Conservation (phyloP, 2,797 vertebrate genomes). For the Aeoliscus strigatus region DNA sequence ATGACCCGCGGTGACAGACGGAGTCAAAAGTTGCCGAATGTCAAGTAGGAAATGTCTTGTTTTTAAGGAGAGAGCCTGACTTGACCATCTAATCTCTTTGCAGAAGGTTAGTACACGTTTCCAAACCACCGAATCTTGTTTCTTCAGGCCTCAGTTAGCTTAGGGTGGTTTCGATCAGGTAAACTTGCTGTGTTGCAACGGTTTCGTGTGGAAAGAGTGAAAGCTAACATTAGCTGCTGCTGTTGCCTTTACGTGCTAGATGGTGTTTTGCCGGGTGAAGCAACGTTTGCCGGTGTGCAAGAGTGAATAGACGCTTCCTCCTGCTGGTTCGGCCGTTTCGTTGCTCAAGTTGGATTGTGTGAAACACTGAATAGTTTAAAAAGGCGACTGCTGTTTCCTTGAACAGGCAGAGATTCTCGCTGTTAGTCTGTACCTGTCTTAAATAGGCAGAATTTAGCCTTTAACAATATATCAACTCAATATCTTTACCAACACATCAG, state of each 20-base stretch:
- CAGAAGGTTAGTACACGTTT: constrained; percentile 20
- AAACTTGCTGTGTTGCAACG: too few relatives aligned
- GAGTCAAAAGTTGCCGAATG: constrained; percentile 6
- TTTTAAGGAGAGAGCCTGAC: not conserved
- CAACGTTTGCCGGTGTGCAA: not conserved
- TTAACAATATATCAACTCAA: too few relatives aligned
- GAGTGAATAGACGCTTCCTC: not conserved
- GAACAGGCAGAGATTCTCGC: too few relatives aligned
- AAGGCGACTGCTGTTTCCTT: too few relatives aligned
- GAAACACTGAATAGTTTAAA: not conserved
- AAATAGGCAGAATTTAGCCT: too few relatives aligned
- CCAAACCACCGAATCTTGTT: not conserved
- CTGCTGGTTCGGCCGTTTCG: not conserved
- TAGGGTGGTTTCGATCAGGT: too few relatives aligned
- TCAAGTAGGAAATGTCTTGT: constrained; percentile 11
- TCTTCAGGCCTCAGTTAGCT: too few relatives aligned
- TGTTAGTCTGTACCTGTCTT: too few relatives aligned
- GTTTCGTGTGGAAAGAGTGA: constrained; percentile 6
- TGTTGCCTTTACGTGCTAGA: constrained; percentile 11
- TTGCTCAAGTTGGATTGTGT: not conserved
- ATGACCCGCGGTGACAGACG: not conserved
- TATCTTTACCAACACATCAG: too few relatives aligned
- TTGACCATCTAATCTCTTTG: not conserved
- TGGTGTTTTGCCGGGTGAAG: not conserved
- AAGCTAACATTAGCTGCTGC: not conserved